Percentiles rank a stretch among this genome's conserved stretches.
phyloP scores from a whole-genome alignment of 1,140 invertebrate species.

The Polypedilum vanderplanki region DNA sequence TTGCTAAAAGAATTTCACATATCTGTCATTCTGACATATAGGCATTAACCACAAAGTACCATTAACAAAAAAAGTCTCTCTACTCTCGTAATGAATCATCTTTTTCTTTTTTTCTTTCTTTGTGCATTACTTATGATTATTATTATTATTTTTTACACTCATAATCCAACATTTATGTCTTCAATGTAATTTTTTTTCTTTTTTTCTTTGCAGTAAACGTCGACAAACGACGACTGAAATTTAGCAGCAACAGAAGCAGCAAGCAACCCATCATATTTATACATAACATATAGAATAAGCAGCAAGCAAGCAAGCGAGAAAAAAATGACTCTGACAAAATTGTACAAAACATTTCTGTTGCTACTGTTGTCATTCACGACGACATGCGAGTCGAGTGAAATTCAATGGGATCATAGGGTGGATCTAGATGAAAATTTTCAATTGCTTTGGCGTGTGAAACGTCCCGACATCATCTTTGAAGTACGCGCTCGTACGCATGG shows the following conservation, averaged over 20 bases:
- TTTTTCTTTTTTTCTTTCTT: background rate
- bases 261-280: background rate
- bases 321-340: conserved; percentile 13
- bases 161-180: conserved; percentile 9
- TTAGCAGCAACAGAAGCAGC: background rate
- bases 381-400: background rate
- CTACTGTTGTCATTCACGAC: conserved; percentile 9
- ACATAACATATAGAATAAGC: background rate
- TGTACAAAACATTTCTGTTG: conserved; percentile 19
- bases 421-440: conserved; percentile 30
- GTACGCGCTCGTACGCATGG: conserved; percentile 70
- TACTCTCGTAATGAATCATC: conserved; percentile 9
- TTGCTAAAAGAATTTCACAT: background rate
- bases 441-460: conserved; percentile 29
- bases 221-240: background rate
- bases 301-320: background rate
- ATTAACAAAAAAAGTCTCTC: background rate
- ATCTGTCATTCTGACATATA: conserved; percentile 4
- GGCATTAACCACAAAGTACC: conserved; percentile 14
- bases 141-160: conserved; percentile 13
- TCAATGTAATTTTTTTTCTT: conserved; percentile 16
- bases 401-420: conserved; percentile 29
- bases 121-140: background rate
- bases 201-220: background rate
- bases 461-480: conserved; percentile 65